Conservation (phyloP, 2,797 vertebrate species). For the Halcyon badia region DNA sequence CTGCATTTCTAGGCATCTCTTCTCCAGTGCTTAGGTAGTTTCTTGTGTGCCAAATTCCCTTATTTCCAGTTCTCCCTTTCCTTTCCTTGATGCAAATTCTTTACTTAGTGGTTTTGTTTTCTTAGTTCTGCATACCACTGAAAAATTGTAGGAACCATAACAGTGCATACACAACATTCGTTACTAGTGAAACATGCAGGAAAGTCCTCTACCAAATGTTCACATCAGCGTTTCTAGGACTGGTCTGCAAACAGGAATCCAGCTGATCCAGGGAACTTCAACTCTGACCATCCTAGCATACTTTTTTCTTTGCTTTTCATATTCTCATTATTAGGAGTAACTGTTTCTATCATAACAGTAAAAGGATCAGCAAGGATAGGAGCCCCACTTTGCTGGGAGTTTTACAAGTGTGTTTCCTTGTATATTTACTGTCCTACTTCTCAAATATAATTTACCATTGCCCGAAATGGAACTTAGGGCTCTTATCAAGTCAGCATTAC, state of each 20-base stretch:
- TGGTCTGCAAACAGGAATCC: background rate
- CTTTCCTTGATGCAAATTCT: background rate
- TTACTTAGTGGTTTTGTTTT: background rate
- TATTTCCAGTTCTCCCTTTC: background rate
- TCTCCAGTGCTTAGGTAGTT: background rate
- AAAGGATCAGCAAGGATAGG: background rate
- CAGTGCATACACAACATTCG: background rate
- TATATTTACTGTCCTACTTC: background rate
- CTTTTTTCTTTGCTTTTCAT: background rate
- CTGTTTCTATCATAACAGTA: background rate
- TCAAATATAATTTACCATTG: background rate
- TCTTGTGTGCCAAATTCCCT: background rate
- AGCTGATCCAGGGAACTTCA: background rate
- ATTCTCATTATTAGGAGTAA: background rate
- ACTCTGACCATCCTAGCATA: background rate
- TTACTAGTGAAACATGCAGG: background rate
- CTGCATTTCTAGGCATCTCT: background rate
- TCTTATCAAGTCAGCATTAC: background rate
- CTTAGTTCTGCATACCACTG: accelerated
- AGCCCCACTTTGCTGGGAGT: background rate
- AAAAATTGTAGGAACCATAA: background rate
- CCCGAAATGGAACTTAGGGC: background rate
- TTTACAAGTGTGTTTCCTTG: background rate
- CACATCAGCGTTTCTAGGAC: background rate
- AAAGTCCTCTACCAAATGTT: background rate